Evolutionary conservation across 2,113 vertebrate species (phyloP).

Genomic region (Callionymus lyra): DNA sequence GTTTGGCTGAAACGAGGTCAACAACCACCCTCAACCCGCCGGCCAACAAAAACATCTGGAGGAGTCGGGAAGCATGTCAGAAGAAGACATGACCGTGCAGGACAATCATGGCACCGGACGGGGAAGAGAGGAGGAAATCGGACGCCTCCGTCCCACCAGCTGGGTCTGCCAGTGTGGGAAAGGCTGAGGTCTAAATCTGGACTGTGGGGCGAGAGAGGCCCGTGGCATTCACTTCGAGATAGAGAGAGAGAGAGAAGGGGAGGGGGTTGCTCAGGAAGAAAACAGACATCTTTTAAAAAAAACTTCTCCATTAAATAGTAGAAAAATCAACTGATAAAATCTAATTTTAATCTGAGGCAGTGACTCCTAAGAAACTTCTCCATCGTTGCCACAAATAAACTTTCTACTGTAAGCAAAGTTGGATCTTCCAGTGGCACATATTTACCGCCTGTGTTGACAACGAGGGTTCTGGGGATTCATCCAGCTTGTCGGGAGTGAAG

Average conservation of each 20-base stretch:
- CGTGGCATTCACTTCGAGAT: slow-evolving; percentile 29
- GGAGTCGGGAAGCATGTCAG: neutral
- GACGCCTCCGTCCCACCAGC: slow-evolving; percentile 9
- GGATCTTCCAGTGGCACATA: no score
- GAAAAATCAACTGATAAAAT: no score
- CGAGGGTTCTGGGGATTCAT: no score
- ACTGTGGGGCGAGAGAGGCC: slow-evolving; percentile 34
- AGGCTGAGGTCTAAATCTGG: slow-evolving; percentile 52
- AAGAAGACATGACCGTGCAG: neutral
- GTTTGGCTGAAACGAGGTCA: slow-evolving; percentile 9
- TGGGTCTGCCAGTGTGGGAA: slow-evolving; percentile 29
- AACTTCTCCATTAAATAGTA: no score
- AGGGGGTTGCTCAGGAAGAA: neutral
- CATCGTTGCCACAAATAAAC: no score
- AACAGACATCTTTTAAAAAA: no score
- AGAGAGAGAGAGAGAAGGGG: slow-evolving; percentile 2
- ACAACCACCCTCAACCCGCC: neutral
- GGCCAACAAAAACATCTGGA: slow-evolving; percentile 1
- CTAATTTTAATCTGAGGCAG: no score
- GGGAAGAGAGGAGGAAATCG: neutral
- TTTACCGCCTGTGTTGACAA: no score
- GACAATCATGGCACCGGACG: neutral
- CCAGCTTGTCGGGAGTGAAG: no score
- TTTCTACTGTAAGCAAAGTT: no score
- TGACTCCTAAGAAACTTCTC: no score